Evolutionary conservation across 2,113 vertebrate genomes (phyloP).

Genomic region (Neogobius melanostomus): DNA sequence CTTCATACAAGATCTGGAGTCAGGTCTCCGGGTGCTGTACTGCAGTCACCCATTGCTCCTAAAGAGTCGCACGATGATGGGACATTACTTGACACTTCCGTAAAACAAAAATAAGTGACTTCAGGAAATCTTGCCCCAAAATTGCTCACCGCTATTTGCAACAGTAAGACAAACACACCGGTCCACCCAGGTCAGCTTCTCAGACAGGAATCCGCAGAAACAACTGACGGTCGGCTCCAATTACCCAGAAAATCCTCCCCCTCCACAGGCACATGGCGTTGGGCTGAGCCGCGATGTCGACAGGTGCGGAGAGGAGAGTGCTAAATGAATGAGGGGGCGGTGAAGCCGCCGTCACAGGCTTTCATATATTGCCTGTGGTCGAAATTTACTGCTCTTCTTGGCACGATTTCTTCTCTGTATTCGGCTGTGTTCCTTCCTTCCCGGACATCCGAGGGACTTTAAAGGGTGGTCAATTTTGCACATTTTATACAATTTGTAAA

Average conservation of each 20-base stretch:
- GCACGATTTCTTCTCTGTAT: conserved; percentile 32
- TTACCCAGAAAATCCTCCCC: conserved; percentile 50
- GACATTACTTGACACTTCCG: not conserved
- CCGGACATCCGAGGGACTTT: too few relatives aligned
- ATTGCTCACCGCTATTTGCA: not conserved
- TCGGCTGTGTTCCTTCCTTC: conserved; percentile 4
- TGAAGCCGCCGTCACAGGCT: conserved; percentile 6
- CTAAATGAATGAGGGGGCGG: not conserved
- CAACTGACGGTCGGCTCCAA: conserved; percentile 58
- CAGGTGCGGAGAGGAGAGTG: conserved; percentile 29
- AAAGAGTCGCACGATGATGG: not conserved
- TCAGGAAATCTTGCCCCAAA: not conserved
- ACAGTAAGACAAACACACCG: conserved; percentile 1
- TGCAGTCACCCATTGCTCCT: too few relatives aligned
- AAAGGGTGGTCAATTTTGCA: too few relatives aligned
- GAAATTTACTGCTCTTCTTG: conserved; percentile 41
- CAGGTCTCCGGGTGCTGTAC: too few relatives aligned
- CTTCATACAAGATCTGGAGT: too few relatives aligned
- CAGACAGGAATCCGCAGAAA: conserved; percentile 19
- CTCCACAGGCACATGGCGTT: conserved; percentile 33
- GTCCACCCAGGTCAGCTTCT: not conserved
- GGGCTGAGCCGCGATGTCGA: conserved; percentile 46
- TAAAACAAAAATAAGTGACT: not conserved
- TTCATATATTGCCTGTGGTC: conserved; percentile 33
- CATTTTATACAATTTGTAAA: too few relatives aligned